Conservation (phyloP, 2,888 invertebrate genomes). For the Biston stratarius region DNA sequence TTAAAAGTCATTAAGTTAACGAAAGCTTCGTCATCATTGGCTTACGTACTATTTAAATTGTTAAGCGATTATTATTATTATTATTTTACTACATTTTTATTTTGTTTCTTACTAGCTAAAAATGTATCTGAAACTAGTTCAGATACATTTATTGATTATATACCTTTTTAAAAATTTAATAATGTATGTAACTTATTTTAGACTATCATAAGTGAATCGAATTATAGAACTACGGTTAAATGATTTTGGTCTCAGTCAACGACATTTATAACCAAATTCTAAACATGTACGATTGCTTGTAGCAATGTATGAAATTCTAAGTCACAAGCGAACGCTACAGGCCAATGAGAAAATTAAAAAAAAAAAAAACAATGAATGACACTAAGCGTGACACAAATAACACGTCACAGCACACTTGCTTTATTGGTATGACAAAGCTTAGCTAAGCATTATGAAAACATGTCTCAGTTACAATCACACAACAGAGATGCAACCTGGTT, state of each 20-base stretch:
- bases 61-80: constrained; percentile 37
- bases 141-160: constrained; percentile 29
- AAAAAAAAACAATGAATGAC: neutral
- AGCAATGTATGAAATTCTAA: constrained; percentile 12
- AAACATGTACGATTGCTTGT: constrained; percentile 13
- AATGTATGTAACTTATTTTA: constrained; percentile 33
- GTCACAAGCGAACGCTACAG: constrained; percentile 11
- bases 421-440: constrained; percentile 4
- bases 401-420: neutral
- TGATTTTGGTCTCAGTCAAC: constrained; percentile 28
- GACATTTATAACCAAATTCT: constrained; percentile 17
- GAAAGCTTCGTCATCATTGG: constrained; percentile 44
- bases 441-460: constrained; percentile 9
- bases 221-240: constrained; percentile 27
- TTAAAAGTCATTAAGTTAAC: constrained; percentile 39
- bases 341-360: constrained; percentile 1
- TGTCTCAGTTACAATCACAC: constrained; percentile 8
- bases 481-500: constrained; percentile 18
- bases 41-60: constrained; percentile 40
- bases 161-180: constrained; percentile 23
- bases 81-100: constrained; percentile 40
- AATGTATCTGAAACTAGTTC: constrained; percentile 43
- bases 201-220: constrained; percentile 26
- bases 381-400: neutral
- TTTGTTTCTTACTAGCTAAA: constrained; percentile 43